Evolutionary conservation across 2,797 vertebrate genomes (phyloP), one percentile per base, ranked within the genome.

Genomic region (Eospalax fontanierii): DNA sequence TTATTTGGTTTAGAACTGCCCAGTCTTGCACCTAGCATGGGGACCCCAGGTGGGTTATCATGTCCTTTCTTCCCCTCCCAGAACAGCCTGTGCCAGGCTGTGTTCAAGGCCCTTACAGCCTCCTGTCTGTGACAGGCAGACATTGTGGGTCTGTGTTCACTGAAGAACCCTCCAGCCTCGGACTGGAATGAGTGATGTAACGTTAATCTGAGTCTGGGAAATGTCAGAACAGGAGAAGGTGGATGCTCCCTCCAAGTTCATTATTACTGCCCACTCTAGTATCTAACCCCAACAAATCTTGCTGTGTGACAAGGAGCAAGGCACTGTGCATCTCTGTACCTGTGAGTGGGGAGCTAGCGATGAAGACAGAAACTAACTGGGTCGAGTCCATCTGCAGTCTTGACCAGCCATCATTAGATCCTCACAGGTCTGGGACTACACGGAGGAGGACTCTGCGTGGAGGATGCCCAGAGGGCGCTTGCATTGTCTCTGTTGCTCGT

Each of bases 121-220:
- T 3, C 78, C 40, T 50, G 28, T 28, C 8, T 18, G 15, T 0
- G 68, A 50, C 15, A 22, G 10, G 76, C 1, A 4, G 61, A 21
- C 0, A 11, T 0, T 15, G 0, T 4, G 38, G 9, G 21, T 75
- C 59, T 19, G 1, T 38, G n/a, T 4, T 6, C 0, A 1, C 73
- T 54, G 38, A 33, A 43, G 61, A 85, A 63, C 16, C 30, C 19
- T 16, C n/a, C 3, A 4, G n/a, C 28, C 22, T 30, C 78, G 5
- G 59, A 26, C 22, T 12, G 7, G 43, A 57, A 24, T 21, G 38
- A 35, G 2, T 2, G 0, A 24, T 10, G 11, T 28, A 2, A 46
- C 19, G 61, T 24, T 18, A 35, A 66, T 10, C 8, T 0, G 22
- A 4, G 30, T 57, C 50, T 19, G 0, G 0, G 5, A 5, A n/a